A percentile compares a stretch with the other conserved stretches of the same genome.
These are phyloP conservation scores for Toxostoma redivivum DNA, from an alignment of 2,113 vertebrate species.

Conservation along the genomic window DNA sequence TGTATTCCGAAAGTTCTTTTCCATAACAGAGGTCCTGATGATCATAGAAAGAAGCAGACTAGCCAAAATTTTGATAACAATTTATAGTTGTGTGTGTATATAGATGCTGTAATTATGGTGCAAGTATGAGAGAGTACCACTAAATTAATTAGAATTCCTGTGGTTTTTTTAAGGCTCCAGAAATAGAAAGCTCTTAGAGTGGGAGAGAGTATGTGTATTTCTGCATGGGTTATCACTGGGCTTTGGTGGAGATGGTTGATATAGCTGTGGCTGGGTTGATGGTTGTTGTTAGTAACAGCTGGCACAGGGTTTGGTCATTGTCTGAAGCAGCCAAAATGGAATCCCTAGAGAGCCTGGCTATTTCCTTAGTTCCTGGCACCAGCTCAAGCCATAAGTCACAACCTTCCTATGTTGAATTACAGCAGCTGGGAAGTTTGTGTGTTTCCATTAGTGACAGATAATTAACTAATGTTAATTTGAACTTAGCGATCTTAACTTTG, in stretches of 20 bases:
- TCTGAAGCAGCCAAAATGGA: neutral
- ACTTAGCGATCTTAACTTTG: neutral
- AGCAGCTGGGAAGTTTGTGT: neutral
- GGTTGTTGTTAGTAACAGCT: neutral
- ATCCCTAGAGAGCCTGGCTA: neutral
- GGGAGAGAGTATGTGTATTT: neutral
- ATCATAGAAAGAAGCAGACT: neutral
- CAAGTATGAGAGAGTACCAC: neutral
- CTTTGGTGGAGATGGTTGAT: neutral
- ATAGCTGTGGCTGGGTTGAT: neutral
- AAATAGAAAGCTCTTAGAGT: neutral
- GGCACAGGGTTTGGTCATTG: neutral
- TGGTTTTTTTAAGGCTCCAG: neutral
- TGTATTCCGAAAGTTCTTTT: neutral
- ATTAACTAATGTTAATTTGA: neutral
- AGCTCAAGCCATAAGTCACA: neutral
- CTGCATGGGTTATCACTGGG: neutral
- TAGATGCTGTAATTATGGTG: neutral
- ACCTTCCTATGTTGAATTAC: neutral
- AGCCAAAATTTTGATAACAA: too few species aligned
- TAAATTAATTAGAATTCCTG: neutral
- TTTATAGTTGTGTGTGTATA: neutral
- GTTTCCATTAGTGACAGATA: neutral
- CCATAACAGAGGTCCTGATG: neutral
- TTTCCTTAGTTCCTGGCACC: neutral